Base-by-base conservation (phyloP, 2,113 vertebrate genomes). In the Podilymbus podiceps region DNA sequence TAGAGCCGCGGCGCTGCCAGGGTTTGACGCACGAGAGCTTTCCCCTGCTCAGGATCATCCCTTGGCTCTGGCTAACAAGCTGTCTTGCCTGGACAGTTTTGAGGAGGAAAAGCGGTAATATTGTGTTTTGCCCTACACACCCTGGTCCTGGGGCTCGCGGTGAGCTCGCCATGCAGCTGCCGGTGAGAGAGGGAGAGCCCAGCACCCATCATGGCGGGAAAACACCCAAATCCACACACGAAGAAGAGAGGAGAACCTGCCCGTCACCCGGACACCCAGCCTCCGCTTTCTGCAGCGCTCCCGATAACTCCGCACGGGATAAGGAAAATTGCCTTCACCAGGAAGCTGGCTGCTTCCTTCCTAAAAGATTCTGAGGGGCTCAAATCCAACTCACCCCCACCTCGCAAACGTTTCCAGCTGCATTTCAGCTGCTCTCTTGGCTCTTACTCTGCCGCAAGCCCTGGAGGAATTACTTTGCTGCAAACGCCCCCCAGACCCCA, bases 241-340 rank as follows among this genome's bases (percentile, higher is more conserved):
- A 46, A 31, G n/a, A 38, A 18, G 44, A 35, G 20, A 73, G 69
- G 18, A 50, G 67, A 90, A 5, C 38, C 74, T 14, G 49, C 23
- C 15, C 0, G 0, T 42, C 59, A 21, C 38, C 40, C 16, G 75
- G 24, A 72, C 35, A 21, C 11, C 12, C 53, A 7, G 27, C 18
- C 46, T 40, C 40, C 25, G 52, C 89, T 15, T 38, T 15, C 63
- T 8, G 20, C 56, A 17, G 55, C 2, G 1, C 56, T 63, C 12
- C 40, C 1, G 1, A 1, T 8, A 58, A 62, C n/a, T 25, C 56
- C 74, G 25, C 0, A 0, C 0, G 0, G 89, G 40, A 42, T 12
- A 33, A 46, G 38, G 60, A 46, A 42, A 31, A 72, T 0, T 9
- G 12, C 33, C 23, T 40, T 14, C 47, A 9, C 69, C 35, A 18